Base-by-base conservation (phyloP, 1,140 invertebrate species). In the Trachymyrmex cornetzi region DNA sequence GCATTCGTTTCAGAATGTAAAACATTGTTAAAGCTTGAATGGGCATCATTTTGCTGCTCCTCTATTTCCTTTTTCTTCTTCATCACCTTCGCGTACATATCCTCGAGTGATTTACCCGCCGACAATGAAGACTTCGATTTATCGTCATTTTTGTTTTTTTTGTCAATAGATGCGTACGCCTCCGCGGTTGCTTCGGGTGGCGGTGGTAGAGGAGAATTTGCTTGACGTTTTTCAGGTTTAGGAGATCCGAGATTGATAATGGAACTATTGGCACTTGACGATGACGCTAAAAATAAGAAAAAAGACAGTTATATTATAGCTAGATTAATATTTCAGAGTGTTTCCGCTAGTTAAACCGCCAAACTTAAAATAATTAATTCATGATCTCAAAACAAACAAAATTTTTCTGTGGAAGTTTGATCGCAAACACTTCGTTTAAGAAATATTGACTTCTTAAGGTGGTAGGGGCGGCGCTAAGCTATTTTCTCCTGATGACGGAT, bases 81-180 rank as follows among this genome's bases (percentile, higher is more conserved):
- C 91, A 97, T 96, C 0, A 98, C 98, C 95, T 98, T 98, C 0
- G 98, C 98, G 93, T 98, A 98, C 97, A 98, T 98, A 89, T 98
- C 98, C 91, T 98, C 98, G 0, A 98, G 91, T 90, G 97, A 97
- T 84, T 97, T 96, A 3, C 96, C 96, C 24, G 81, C 87, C 50
- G 89, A 59, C 66, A 90, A n/a, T 81, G 77, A 86, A 55, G 90
- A 77, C 89, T 93, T 72, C 82, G 90, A 75, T 90, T 95, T 92
- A 90, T 96, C 89, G 88, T 96, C 91, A 88, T 92, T 72, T 94
- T 95, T 90, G 85, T 92, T 88, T 87, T 95, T 89, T 92, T 95
- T 91, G 57, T 95, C 85, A 89, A 96, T 81, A 16, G 89, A 88
- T 2, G 94, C 92, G 71, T 95, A 95, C 14, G 93, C 81, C 30